Base-by-base conservation (phyloP, 2,113 vertebrate genomes). In the Tonatia bakeri region DNA sequence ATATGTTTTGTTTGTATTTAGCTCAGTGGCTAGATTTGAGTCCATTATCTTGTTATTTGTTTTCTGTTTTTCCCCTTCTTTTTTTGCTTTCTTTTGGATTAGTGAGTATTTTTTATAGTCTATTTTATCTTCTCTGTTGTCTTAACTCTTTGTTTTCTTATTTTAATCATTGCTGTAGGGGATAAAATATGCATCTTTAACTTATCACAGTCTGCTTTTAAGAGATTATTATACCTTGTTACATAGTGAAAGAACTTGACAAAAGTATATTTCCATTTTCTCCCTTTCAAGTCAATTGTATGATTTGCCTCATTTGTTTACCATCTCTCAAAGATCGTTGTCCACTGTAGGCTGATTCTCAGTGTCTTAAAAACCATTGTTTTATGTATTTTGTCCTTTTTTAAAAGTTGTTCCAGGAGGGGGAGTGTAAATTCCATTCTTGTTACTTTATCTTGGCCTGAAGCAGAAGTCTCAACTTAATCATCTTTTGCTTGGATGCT, bases 401-500 rank as follows among this genome's bases (percentile, higher is more conserved):
- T 5, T 31, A 36, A 43, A 40, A 8, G 14, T 77, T 83, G 52
- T 88, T 84, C 84, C n/a, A 72, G 52, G 43, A 89, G 61, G 26
- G 70, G 45, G 43, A 72, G 31, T 36, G 15, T 88, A 64, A 85
- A 93, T 88, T 93, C 52, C 50, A 93, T 70, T 33, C 50, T 47
- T 56, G n/a, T 67, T 75, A 81, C 13, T 69, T 94, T 76, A 76
- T 91, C 87, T 94, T 91, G 47, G 14, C 69, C 76, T 87, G 28
- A 82, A 87, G 50, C 26, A 91, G 82, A 94, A 94, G 22, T 90
- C 33, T 87, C 59, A 61, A 20, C n/a, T 87, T 91, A 87, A 91
- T 81, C 40, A 90, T 82, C 65, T 94, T 96, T 86, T 93, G 73
- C 73, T 47, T 96, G 47, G 56, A 90, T 75, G 79, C 26, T 81